phyloP scores from a whole-genome alignment of 2,113 vertebrate species.

The Pterocles gutturalis region DNA sequence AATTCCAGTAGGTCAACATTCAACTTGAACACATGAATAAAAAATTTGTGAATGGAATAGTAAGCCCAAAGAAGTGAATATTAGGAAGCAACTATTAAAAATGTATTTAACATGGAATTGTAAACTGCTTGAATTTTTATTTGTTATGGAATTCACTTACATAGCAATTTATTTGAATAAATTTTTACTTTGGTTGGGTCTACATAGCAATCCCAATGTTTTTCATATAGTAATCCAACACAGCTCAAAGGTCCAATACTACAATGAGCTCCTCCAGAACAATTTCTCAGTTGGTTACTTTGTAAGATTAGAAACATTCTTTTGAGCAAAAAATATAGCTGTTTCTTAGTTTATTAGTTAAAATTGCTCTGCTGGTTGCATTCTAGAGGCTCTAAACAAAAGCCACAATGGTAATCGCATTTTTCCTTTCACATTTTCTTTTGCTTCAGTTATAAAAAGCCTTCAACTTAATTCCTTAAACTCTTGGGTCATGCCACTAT shows the following conservation, averaged over 20 bases:
- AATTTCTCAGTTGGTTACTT: conserved; percentile 3
- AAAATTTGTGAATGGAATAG: neutral
- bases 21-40: neutral
- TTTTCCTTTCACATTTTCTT: neutral
- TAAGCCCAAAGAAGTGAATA: neutral
- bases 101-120: neutral
- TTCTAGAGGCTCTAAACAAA: neutral
- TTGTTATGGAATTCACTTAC: neutral
- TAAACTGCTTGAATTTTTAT: neutral
- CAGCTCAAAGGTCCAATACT: neutral
- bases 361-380: neutral
- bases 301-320: neutral
- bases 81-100: neutral
- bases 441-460: neutral
- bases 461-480: neutral
- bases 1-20: neutral
- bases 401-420: neutral
- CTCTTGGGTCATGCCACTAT: neutral
- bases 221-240: neutral
- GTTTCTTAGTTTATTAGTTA: neutral
- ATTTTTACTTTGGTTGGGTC: neutral
- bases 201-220: neutral
- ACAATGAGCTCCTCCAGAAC: neutral
- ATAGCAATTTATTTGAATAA: neutral
- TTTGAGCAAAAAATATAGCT: neutral